These are phyloP conservation scores for Leiothrix lutea DNA, from an alignment of 2,113 vertebrate genomes.

Conservation along the genomic window DNA sequence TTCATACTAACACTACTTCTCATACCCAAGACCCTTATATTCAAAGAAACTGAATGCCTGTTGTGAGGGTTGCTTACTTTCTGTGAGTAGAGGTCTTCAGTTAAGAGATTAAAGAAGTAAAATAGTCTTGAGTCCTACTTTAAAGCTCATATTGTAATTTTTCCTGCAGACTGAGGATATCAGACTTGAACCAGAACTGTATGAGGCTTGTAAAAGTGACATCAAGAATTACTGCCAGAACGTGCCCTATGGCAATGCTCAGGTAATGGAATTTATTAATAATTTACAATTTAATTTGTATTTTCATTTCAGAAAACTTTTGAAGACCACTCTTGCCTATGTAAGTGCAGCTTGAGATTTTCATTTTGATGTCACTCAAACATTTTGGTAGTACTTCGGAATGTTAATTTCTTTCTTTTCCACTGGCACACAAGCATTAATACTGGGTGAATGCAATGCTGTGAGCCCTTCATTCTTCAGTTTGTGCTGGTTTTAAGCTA, in stretches of 20 bases:
- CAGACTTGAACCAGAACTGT: slow-evolving; percentile 92
- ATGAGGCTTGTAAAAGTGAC: slow-evolving; percentile 90
- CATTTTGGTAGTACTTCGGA: neutral
- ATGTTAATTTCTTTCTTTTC: neutral
- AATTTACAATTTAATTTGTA: slow-evolving; percentile 3
- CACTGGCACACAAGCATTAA: neutral
- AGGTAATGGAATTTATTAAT: slow-evolving; percentile 75
- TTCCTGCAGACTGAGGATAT: slow-evolving; percentile 89
- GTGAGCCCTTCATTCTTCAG: neutral
- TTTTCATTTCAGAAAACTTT: neutral
- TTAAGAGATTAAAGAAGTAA: neutral
- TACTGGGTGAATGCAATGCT: neutral
- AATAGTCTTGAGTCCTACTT: neutral
- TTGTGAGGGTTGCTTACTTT: neutral
- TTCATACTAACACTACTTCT: neutral
- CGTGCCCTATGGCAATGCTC: slow-evolving; percentile 90
- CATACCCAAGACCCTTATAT: neutral
- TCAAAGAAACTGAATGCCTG: neutral
- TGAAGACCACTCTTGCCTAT: neutral
- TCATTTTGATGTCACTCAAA: neutral
- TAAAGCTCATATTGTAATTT: neutral
- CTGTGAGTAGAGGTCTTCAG: neutral
- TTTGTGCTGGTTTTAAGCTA: neutral
- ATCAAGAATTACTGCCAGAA: slow-evolving; percentile 87
- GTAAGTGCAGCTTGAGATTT: neutral